Base-by-base conservation (phyloP, 2,113 vertebrate species). In the Rafetus swinhoei region DNA sequence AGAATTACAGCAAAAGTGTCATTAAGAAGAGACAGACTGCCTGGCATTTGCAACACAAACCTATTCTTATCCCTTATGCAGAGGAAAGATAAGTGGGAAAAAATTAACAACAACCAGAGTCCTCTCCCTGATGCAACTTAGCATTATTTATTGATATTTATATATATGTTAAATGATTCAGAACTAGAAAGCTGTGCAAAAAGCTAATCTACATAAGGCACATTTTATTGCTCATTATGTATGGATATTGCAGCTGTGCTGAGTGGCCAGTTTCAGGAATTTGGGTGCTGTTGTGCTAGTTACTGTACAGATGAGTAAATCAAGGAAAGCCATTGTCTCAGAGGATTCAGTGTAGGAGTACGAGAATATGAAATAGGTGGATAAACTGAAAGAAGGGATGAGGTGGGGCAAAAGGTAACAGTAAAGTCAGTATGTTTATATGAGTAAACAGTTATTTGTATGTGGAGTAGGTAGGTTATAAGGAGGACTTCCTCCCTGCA, bases 111-210 rank as follows among this genome's bases (percentile, higher is more conserved):
- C 80, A 16, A 2, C 79, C 90, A 92, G 92, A 92, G 32, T 91
- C 90, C 81, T 88, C 77, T 95, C 81, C 6, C n/a, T 88, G 87
- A 52, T 96, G 90, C 82, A 91, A 82, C 85, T 95, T 94, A 76
- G 52, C 89, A 82, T 94, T 96, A 94, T 96, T 97, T 97, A 96
- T 91, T 83, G 32, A 24, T 82, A 90, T 94, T 96, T 95, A 88
- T 82, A 27, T 39, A 94, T 87, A 94, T 88, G 53, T 85, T 92
- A 95, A 96, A 94, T 95, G 39, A 95, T 94, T 95, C 95, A 56
- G 89, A 72, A 72, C 32, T 35, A 72, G 65, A 72, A 92, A 95
- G 85, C 69, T 90, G 50, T 92, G 52, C 25, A 86, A 94, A 87
- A 93, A 90, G 77, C 10, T 87, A 94, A 85, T 13, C 25, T 62